Percentiles rank a stretch among this genome's conserved stretches.
phyloP scores from a whole-genome alignment of 1,140 invertebrate species.

The Latrodectus geometricus region DNA sequence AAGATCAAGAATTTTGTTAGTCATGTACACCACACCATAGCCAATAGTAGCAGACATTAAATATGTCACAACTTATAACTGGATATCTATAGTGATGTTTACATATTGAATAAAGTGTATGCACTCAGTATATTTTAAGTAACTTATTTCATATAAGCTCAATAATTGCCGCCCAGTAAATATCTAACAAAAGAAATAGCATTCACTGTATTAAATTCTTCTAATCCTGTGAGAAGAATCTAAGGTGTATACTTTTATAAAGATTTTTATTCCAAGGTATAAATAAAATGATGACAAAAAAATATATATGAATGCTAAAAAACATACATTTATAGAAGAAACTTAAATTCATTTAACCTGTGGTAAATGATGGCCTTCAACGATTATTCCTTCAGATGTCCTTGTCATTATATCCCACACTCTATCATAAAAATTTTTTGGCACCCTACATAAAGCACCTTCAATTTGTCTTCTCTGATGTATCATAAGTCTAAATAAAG shows the following conservation, averaged over 20 bases:
- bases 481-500: conserved; percentile 73
- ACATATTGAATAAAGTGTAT: neutral
- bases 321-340: neutral
- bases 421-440: conserved; percentile 88
- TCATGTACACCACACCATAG: neutral
- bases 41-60: neutral
- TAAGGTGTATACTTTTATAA: neutral
- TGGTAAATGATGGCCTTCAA: conserved; percentile 85
- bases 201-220: too few relatives aligned
- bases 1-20: neutral
- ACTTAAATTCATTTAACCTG: conserved; percentile 66
- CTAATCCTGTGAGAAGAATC: neutral
- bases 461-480: conserved; percentile 89
- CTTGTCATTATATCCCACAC: conserved; percentile 94
- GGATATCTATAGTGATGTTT: neutral
- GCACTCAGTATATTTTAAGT: neutral
- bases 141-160: neutral
- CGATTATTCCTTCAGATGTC: conserved; percentile 88
- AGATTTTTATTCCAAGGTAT: neutral
- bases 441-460: conserved; percentile 94
- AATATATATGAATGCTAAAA: neutral
- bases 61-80: neutral
- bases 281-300: neutral
- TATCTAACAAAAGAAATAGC: neutral
- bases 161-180: neutral